Base-by-base conservation (phyloP, 2,888 invertebrate genomes). In the Allacma fusca region DNA sequence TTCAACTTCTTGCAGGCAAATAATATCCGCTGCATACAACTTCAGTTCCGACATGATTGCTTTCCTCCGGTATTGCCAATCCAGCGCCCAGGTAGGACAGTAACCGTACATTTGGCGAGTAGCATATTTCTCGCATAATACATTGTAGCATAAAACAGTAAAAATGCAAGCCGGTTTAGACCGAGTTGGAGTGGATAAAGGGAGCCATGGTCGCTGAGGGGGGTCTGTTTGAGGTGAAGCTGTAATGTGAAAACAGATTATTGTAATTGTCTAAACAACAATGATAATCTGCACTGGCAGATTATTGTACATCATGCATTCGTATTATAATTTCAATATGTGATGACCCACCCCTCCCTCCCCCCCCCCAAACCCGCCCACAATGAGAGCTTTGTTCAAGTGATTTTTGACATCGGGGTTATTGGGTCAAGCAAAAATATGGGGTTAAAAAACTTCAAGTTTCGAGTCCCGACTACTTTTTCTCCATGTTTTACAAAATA, bases 71-170 rank as follows among this genome's bases (percentile, higher is more conserved):
- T 98, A 98, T 86, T 97, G 97, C 99, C 99, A 99, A 87, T 94
- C 94, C 79, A 99, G 91, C 75, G 98, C 98, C 98, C 98, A 99
- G 85, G 95, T 94, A 26, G 99, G 98, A 88, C 98, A 99, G 89
- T 99, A 99, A 85, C 96, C 97, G 89, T 99, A 99, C 94, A 97
- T 96, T 88, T 97, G 97, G 85, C 97, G 89, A 75, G 98, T 98
- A 81, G 98, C 98, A 87, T 98, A 98, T 89, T 98, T 98, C 90
- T 98, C 98, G 89, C 98, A 98, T 84, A 99, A 90, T 83, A 99
- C 97, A 89, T 99, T 99, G 91, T 99, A 99, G 88, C 98, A 98
- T 95, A 99, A 97, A 85, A 98, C 97, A 84, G 98, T 98, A 90
- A 98, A 98, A 87, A 96, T 94, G 89, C 96, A 94, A 93, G 89